A percentile compares a stretch with the other conserved stretches of the same genome.
Conservation (phyloP, 2,113 vertebrate genomes). For the Coreoperca whiteheadi region DNA sequence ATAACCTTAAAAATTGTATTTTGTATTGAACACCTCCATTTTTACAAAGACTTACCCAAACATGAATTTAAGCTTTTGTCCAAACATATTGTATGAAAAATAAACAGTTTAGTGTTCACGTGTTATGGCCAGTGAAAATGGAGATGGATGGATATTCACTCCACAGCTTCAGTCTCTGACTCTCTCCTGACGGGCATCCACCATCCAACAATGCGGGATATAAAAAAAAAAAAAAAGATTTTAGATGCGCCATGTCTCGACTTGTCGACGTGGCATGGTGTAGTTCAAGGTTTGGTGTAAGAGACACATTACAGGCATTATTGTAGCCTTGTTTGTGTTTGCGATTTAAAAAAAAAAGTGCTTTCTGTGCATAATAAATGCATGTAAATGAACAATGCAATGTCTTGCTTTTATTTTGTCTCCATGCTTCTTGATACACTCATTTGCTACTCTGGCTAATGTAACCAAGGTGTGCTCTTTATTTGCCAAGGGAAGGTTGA, state of each 20-base stretch:
- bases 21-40: not conserved
- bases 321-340: constrained; percentile 2
- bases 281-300: not conserved
- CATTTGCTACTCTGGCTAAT: not conserved
- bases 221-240: no score
- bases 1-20: not conserved
- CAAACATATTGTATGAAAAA: not conserved
- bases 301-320: not conserved
- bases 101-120: no score
- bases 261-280: not conserved
- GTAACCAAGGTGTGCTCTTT: not conserved
- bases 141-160: no score
- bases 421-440: not conserved
- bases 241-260: not conserved
- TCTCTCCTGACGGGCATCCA: not conserved
- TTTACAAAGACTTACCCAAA: not conserved
- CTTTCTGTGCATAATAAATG: not conserved
- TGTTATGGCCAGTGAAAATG: no score
- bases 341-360: not conserved
- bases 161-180: not conserved
- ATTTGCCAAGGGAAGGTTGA: not conserved
- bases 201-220: not conserved
- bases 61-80: not conserved
- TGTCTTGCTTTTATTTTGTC: not conserved
- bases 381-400: not conserved